These are phyloP conservation scores for Antechinus flavipes DNA, from an alignment of 2,113 vertebrate genomes.

Conservation along the genomic window DNA sequence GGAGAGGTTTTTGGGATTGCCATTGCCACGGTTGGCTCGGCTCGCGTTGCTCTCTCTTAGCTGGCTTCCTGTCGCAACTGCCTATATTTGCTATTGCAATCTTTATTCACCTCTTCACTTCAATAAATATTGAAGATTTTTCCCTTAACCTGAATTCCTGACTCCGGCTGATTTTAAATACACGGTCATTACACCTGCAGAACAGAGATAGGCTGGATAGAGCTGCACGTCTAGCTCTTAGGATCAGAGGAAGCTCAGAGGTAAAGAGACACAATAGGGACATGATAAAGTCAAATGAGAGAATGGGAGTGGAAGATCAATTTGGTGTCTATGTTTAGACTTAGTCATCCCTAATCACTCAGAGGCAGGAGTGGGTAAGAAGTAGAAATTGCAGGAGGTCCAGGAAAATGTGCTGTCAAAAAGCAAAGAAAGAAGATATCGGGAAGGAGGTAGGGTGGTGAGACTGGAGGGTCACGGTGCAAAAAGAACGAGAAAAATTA, in stretches of 20 bases:
- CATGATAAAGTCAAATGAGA: not conserved
- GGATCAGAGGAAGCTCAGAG: not conserved
- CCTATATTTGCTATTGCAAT: too few species aligned
- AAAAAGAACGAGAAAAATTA: not conserved
- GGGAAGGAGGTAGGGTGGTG: not conserved
- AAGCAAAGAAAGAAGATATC: not conserved
- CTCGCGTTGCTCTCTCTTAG: too few species aligned
- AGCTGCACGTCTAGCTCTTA: not conserved
- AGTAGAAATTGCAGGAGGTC: not conserved
- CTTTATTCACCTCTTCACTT: too few species aligned
- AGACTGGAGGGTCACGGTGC: not conserved
- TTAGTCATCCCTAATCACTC: not conserved
- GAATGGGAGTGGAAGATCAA: not conserved
- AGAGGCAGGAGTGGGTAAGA: not conserved
- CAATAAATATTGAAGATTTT: too few species aligned
- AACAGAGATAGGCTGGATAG: not conserved
- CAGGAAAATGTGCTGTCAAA: not conserved
- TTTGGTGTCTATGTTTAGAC: not conserved
- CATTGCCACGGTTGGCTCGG: too few species aligned
- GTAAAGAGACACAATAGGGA: not conserved
- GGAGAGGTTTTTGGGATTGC: too few species aligned
- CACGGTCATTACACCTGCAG: too few species aligned
- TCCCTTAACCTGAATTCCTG: too few species aligned
- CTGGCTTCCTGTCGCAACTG: too few species aligned
- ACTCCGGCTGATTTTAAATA: too few species aligned